Base-by-base conservation (phyloP, 2,113 vertebrate genomes). In the Pimephales promelas region DNA sequence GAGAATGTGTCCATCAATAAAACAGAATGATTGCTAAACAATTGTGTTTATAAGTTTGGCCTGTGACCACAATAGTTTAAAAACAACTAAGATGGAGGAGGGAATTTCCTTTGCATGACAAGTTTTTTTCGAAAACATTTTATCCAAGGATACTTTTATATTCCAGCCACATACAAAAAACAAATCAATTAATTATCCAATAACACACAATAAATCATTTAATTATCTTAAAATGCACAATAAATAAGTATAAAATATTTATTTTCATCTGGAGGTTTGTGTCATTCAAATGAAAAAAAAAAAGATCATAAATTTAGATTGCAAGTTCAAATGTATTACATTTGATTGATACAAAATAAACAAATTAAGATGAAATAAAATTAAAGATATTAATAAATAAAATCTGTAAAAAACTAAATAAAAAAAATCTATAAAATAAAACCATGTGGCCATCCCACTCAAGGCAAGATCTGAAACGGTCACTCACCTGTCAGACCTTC, bases 401-500 rank as follows among this genome's bases (percentile, higher is more conserved):
- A 9, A 22, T 22, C 2, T 13, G 56, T 10, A 3, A 10, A 10
- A 68, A 36, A 18, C 8, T 0, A 9, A 36, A 36, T 0, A 9
- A 9, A 40, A 40, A 8, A 2, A 8, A 40, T 40, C 36, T 40
- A 8, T 40, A 40, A 40, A 40, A 40, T 40, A 8, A 40, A 40
- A 40, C 24, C 9, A 36, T 11, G 2, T 40, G 64, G 2, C 18
- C 4, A 40, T 70, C 2, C 22, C 47, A 56, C 28, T n/a, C 73
- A 52, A 26, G 40, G 13, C 13, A 31, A 2, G 2, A 45, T 34
- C 56, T 20, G 75, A 7, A 18, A 22, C 40, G 11, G 14, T 45
- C 77, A 49, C 86, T 61, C 49, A 97, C 96, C 96, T 87, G 96
- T 96, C 85, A 97, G 91, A 36, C 95, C 96, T 88, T 97, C 97